Evolutionary conservation across 2,888 invertebrate species (phyloP), one percentile per base, ranked within the genome.

Genomic region (Ichneumoninae sp.): DNA sequence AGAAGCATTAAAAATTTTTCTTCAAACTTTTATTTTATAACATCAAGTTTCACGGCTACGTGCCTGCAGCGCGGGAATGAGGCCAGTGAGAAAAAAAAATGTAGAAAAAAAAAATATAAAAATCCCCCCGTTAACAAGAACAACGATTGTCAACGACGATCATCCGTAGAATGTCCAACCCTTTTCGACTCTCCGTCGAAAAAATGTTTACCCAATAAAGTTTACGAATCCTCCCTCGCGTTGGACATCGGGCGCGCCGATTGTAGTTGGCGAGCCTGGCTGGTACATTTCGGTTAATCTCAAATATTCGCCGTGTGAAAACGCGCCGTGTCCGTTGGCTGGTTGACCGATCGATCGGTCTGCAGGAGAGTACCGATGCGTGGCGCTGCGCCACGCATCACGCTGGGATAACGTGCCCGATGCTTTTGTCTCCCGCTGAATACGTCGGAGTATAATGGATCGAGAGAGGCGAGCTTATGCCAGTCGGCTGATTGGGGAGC

Each of bases 281-380:
- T 40, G 7, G 36, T 30, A 30, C 30, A 30, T 33, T 33, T 7
- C 6, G 33, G 33, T 33, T 7, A 22, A 2, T 54, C 40, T 8
- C 1, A 10, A 8, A 40, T 8, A 40, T 54, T 19, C 54, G 19
- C 54, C 54, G 3, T 54, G 19, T 54, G 54, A 54, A 1, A 54
- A 54, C 54, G 19, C 54, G 54, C 54, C 54, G 54, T 54, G 19
- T 54, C 54, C 44, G 44, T 44, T 44, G 44, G 54, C 33, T 13
- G 70, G 36, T 57, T 54, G 54, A 54, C 36, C 36, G 54, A 71
- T 71, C 71, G 71, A 71, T 71, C 54, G 52, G 71, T 26, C 10
- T 6, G 57, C 57, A 26, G 16, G 44, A 13, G 57, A 26, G 22
- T 22, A 26, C 57, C 19, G 57, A 57, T 57, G 57, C 57, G 57